Conservation (phyloP, 2,113 vertebrate genomes). For the Odobenus rosmarus region DNA sequence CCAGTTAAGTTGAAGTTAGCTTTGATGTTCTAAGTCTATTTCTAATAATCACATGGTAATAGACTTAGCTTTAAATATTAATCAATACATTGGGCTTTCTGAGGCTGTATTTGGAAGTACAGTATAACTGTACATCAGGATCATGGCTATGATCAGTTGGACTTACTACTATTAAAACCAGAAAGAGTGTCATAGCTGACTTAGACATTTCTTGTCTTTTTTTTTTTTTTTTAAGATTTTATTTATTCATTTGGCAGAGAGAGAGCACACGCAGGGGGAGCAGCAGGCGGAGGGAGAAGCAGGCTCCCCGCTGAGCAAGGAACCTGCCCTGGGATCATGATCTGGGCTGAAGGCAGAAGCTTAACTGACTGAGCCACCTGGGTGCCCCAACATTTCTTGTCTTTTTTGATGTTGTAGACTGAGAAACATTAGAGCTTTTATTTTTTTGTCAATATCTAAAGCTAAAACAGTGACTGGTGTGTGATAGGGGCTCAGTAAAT, state of each 20-base stretch:
- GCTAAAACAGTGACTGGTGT: neutral
- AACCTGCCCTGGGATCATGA: too few relatives aligned
- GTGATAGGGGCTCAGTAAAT: neutral
- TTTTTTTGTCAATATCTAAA: neutral
- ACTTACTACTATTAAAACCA: neutral
- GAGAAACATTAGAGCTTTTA: neutral
- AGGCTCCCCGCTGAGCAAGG: too few relatives aligned
- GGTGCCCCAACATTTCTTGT: neutral
- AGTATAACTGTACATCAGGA: neutral
- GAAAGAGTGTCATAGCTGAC: neutral
- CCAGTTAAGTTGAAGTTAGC: neutral
- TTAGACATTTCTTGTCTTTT: neutral
- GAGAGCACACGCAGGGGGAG: too few relatives aligned
- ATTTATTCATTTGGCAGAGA: too few relatives aligned
- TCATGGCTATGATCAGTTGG: neutral
- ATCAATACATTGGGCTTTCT: neutral
- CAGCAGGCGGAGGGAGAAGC: too few relatives aligned
- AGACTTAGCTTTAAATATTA: neutral
- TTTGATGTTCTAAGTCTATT: neutral
- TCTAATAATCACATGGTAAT: neutral
- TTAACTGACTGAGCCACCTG: too few relatives aligned
- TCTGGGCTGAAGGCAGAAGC: too few relatives aligned
- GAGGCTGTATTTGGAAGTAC: conserved; percentile 12
- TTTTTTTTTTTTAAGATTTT: too few relatives aligned
- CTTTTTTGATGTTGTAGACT: neutral